Evolutionary conservation across 2,797 vertebrate genomes (phyloP).

Genomic region (Hyperoplus lanceolatus): DNA sequence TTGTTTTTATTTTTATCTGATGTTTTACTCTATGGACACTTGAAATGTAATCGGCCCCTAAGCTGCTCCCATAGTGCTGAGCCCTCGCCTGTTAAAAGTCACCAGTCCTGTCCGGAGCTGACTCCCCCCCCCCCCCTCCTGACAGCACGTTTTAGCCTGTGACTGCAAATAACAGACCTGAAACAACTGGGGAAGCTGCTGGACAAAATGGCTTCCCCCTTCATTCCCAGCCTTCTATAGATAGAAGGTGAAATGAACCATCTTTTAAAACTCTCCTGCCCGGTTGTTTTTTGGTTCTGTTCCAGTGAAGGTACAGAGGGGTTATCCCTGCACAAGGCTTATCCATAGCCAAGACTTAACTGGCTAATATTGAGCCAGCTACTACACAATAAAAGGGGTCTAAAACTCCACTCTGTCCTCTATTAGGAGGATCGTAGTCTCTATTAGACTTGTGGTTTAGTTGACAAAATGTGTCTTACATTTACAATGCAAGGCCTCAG

Average conservation of each 20-base stretch:
- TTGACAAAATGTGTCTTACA: slow-evolving; percentile 79
- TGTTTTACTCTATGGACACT: slow-evolving; percentile 77
- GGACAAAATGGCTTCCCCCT: slow-evolving; percentile 17
- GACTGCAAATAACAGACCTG: background rate
- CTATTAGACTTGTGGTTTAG: slow-evolving; percentile 73
- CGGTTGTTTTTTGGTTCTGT: slow-evolving; percentile 16
- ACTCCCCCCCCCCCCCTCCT: slow-evolving; percentile 12
- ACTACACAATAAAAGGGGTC: slow-evolving; percentile 72
- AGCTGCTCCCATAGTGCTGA: slow-evolving; percentile 80
- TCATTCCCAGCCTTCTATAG: background rate
- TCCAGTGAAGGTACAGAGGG: background rate
- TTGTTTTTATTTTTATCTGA: slow-evolving; percentile 56
- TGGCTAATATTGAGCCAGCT: slow-evolving; percentile 73
- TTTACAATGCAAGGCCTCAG: slow-evolving; percentile 60
- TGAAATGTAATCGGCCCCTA: slow-evolving; percentile 81
- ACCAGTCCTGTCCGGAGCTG: slow-evolving; percentile 56
- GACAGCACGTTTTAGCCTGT: background rate
- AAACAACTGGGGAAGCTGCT: background rate
- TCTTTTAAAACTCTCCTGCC: background rate
- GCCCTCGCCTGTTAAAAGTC: slow-evolving; percentile 73
- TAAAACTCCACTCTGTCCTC: slow-evolving; percentile 70
- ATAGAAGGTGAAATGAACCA: background rate
- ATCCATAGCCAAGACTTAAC: slow-evolving; percentile 63
- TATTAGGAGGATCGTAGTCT: slow-evolving; percentile 62
- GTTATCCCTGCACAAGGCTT: slow-evolving; percentile 55